phyloP scores from a whole-genome alignment of 2,113 vertebrate genomes.

The Myanophis thanlyinensis region DNA sequence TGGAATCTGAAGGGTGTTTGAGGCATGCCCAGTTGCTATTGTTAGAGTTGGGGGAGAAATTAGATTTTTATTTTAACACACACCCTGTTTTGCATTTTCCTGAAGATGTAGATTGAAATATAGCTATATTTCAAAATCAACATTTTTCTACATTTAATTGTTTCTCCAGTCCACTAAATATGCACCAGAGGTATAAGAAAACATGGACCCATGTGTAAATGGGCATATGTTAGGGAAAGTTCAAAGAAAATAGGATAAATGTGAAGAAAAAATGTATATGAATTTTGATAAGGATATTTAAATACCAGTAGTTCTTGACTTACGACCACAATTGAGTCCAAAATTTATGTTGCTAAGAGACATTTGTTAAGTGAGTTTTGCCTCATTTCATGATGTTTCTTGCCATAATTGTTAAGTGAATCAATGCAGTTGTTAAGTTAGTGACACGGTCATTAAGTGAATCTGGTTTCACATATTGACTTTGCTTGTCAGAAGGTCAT shows the following conservation, averaged over 20 bases:
- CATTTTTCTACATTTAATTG: neutral
- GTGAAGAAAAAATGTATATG: neutral
- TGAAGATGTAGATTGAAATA: neutral
- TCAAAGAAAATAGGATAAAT: neutral
- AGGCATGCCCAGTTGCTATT: neutral
- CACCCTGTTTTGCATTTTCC: neutral
- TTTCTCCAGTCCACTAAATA: neutral
- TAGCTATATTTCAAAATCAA: neutral
- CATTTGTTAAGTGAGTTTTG: neutral
- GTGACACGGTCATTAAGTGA: neutral
- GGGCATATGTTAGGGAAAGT: neutral
- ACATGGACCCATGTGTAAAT: neutral
- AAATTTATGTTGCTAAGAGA: neutral
- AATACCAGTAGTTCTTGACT: neutral
- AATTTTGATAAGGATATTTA: neutral
- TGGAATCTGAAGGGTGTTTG: neutral
- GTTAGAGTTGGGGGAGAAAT: neutral
- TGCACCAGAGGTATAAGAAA: neutral
- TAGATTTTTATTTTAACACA: neutral
- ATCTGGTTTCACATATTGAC: neutral
- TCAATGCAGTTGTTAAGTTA: neutral
- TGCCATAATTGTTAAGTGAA: neutral
- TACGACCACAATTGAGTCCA: neutral
- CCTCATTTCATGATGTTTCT: neutral
- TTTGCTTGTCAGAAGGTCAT: neutral